Evolutionary conservation across 2,888 invertebrate species (phyloP).

Genomic region (Archips xylosteana): DNA sequence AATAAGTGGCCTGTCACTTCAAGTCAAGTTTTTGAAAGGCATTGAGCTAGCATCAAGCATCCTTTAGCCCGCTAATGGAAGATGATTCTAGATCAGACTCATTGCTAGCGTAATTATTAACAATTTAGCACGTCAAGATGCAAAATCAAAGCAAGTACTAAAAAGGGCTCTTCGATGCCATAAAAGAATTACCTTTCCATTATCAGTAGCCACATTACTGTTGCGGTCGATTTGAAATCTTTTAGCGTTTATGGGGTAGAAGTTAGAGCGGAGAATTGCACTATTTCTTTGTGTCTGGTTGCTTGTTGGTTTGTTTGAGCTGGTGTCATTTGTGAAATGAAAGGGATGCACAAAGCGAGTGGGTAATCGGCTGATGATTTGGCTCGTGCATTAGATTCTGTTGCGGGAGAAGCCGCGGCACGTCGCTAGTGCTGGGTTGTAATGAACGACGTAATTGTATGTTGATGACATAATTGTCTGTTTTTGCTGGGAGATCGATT

Average conservation of each 20-base stretch:
- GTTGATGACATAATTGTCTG: slow-evolving; percentile 11
- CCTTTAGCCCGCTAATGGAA: background rate
- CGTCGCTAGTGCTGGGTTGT: slow-evolving; percentile 46
- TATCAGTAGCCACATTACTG: slow-evolving; percentile 10
- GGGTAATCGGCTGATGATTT: slow-evolving; percentile 77
- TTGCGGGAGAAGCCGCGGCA: slow-evolving; percentile 48
- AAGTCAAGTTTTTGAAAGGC: slow-evolving; percentile 9
- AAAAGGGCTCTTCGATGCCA: slow-evolving; percentile 5
- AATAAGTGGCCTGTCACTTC: background rate
- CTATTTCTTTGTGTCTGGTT: slow-evolving; percentile 45
- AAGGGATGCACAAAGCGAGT: slow-evolving; percentile 78
- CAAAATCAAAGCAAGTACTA: slow-evolving; percentile 35
- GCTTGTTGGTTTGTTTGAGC: slow-evolving; percentile 59
- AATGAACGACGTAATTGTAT: slow-evolving; percentile 34
- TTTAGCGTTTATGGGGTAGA: slow-evolving; percentile 29
- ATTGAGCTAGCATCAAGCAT: slow-evolving; percentile 9
- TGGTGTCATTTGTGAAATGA: slow-evolving; percentile 69
- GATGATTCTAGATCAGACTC: slow-evolving; percentile 3
- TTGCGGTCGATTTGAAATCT: slow-evolving; percentile 16
- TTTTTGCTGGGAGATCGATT: background rate
- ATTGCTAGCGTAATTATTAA: slow-evolving; percentile 37
- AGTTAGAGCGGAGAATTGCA: slow-evolving; percentile 49
- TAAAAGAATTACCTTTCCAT: slow-evolving; percentile 39
- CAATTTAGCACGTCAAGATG: slow-evolving; percentile 37
- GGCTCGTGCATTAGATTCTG: slow-evolving; percentile 72